phyloP scores from a whole-genome alignment of 2,797 vertebrate species.

The Lepidocolaptes lacrymiger region DNA sequence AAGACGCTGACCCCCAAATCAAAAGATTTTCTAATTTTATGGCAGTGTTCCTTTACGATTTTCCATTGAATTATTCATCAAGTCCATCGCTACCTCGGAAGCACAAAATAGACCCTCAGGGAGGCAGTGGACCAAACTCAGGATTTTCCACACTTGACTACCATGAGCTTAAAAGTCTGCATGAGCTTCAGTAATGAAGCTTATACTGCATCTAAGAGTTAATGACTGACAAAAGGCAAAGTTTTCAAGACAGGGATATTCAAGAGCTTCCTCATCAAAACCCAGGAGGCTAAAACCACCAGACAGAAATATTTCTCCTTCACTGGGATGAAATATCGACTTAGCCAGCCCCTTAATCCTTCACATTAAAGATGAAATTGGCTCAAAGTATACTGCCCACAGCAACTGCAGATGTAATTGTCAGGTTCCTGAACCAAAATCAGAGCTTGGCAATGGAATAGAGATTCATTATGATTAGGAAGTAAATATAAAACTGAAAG shows the following conservation, averaged over 20 bases:
- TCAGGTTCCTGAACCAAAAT: neutral
- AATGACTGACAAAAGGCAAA: neutral
- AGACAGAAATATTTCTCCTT: neutral
- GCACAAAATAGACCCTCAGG: neutral
- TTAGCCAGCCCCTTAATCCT: neutral
- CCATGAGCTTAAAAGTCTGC: neutral
- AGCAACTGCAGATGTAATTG: slow-evolving; percentile 1
- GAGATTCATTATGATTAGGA: slow-evolving; percentile 9
- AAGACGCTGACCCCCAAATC: neutral
- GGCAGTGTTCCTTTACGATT: neutral
- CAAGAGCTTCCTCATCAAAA: neutral
- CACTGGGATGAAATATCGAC: neutral
- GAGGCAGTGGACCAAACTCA: neutral
- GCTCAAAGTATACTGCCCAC: neutral
- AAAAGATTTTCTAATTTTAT: neutral
- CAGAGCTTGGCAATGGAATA: neutral
- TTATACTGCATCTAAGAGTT: neutral
- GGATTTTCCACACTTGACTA: neutral
- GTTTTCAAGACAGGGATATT: neutral
- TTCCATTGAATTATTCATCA: neutral
- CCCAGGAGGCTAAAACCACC: neutral
- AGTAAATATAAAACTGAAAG: neutral
- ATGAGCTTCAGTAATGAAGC: neutral
- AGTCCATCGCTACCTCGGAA: neutral
- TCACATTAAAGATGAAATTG: neutral